These are phyloP conservation scores for Eupithecia inturbata DNA, from an alignment of 2,888 invertebrate species.

Conservation along the genomic window DNA sequence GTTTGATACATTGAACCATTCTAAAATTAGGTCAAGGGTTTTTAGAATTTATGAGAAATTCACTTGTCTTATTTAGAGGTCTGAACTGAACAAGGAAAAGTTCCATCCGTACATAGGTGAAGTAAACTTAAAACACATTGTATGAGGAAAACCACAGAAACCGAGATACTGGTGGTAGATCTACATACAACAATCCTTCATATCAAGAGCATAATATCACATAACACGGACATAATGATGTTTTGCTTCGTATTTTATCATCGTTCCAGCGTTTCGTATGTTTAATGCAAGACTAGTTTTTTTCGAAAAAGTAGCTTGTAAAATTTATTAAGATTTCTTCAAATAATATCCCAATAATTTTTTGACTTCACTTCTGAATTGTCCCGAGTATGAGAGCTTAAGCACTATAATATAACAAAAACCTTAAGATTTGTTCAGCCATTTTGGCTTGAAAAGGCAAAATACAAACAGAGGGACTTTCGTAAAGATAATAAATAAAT, in stretches of 20 bases:
- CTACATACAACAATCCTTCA: background rate
- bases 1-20: background rate
- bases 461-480: slow-evolving; percentile 15
- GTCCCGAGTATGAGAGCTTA: too few relatives aligned
- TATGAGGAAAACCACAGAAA: slow-evolving; percentile 20
- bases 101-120: background rate
- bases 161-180: background rate
- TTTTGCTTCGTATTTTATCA: background rate
- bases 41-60: background rate
- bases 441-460: background rate
- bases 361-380: too few relatives aligned
- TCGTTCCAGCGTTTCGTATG: background rate
- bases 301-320: background rate
- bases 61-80: background rate
- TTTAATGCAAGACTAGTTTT: too few relatives aligned
- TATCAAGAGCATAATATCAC: background rate
- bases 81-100: slow-evolving; percentile 21
- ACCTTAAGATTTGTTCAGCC: background rate
- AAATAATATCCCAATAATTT: too few relatives aligned
- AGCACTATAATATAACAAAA: too few relatives aligned
- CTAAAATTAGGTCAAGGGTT: background rate
- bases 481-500: too few relatives aligned
- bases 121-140: background rate
- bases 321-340: background rate
- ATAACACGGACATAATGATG: background rate